Evolutionary conservation across 2,888 invertebrate species (phyloP).

Genomic region (Petrophora chlorosata): DNA sequence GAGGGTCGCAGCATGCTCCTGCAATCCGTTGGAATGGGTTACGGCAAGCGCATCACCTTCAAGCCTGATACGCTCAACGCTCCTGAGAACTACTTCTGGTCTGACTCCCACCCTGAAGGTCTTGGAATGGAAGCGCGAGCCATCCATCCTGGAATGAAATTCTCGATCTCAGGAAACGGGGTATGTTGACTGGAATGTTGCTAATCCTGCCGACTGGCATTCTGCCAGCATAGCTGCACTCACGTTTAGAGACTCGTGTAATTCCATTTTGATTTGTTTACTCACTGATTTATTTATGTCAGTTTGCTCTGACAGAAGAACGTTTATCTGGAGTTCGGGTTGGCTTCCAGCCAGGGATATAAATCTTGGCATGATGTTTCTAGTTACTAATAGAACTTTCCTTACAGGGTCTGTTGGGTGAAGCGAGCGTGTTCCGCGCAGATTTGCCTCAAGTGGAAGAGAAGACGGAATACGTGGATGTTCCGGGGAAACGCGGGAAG

Average conservation of each 20-base stretch:
- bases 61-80: constrained; percentile 84
- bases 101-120: constrained; percentile 89
- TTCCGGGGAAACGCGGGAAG: constrained; percentile 70
- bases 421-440: constrained; percentile 87
- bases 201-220: constrained; percentile 3
- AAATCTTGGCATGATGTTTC: constrained; percentile 37
- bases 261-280: constrained; percentile 45
- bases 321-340: constrained; percentile 49
- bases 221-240: constrained; percentile 14
- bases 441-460: constrained; percentile 87
- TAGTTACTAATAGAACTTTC: constrained; percentile 42
- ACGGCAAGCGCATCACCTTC: constrained; percentile 90
- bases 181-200: constrained; percentile 54
- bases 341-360: constrained; percentile 50
- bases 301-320: constrained; percentile 51
- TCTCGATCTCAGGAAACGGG: constrained; percentile 84
- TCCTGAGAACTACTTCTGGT: constrained; percentile 89
- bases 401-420: constrained; percentile 81
- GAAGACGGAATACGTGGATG: constrained; percentile 83
- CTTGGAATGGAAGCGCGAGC: constrained; percentile 87
- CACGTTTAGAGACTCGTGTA: constrained; percentile 19
- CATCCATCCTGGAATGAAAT: constrained; percentile 86
- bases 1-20: constrained; percentile 85
- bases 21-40: constrained; percentile 88
- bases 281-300: constrained; percentile 37